phyloP scores from a whole-genome alignment of 2,888 invertebrate species.

The Drepanosiphum platanoidis region DNA sequence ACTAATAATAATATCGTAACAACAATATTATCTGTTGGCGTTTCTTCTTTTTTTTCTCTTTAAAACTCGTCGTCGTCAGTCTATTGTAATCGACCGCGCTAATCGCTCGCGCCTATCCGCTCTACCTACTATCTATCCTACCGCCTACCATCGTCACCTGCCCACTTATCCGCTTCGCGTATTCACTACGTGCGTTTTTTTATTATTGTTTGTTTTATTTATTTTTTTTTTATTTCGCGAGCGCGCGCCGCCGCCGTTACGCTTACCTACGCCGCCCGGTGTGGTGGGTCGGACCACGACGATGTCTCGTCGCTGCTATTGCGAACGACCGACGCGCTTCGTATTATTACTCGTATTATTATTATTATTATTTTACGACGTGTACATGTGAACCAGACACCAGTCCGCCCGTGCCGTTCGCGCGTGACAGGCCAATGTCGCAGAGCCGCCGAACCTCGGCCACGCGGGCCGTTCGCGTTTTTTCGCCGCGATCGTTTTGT shows the following conservation, averaged over 20 bases:
- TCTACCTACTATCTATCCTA: too few species aligned
- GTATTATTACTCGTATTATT: neutral
- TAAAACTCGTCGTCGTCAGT: too few species aligned
- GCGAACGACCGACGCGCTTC: neutral
- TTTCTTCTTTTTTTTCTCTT: too few species aligned
- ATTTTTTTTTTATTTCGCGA: neutral
- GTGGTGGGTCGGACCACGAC: too few species aligned
- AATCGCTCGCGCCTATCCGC: neutral
- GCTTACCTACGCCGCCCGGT: neutral
- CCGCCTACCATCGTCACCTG: too few species aligned
- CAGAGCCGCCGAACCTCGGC: too few species aligned
- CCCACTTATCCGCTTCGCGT: neutral
- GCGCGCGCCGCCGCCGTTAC: neutral
- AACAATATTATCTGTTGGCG: too few species aligned
- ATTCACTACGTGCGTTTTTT: neutral
- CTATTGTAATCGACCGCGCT: neutral
- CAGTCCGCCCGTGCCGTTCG: constrained; percentile 11
- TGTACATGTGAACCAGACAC: constrained; percentile 36
- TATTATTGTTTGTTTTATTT: neutral
- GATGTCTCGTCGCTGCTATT: too few species aligned
- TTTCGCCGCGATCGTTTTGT: neutral
- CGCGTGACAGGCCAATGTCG: neutral
- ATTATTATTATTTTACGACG: neutral
- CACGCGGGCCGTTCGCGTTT: too few species aligned
- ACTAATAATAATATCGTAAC: too few species aligned